Evolutionary conservation across 2,797 vertebrate species (phyloP).

Genomic region (Silurus lanzhouensis): DNA sequence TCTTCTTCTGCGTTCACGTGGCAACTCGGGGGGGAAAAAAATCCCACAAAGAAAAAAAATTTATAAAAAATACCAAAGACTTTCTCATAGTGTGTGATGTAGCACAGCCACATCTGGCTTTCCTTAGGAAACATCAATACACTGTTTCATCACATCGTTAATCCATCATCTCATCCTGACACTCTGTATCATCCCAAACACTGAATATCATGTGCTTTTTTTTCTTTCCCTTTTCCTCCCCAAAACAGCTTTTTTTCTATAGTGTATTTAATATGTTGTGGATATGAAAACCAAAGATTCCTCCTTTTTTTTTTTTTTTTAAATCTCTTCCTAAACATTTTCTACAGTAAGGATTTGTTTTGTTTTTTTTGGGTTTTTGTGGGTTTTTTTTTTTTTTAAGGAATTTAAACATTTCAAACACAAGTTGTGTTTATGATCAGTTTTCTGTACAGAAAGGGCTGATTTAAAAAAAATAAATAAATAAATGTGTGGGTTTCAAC

Average conservation of each 20-base stretch:
- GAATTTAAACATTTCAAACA: neutral
- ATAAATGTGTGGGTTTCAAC: neutral
- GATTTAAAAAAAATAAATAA: neutral
- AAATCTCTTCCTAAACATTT: neutral
- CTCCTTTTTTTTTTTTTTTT: conserved; percentile 67
- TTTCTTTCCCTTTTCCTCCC: conserved; percentile 20
- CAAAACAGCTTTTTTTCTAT: conserved; percentile 82
- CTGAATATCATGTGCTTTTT: conserved; percentile 69
- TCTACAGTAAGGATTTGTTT: neutral
- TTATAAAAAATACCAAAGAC: conserved; percentile 56
- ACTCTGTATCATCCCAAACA: neutral
- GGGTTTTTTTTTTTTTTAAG: neutral
- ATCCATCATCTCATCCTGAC: neutral
- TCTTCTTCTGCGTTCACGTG: neutral
- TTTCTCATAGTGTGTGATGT: conserved; percentile 70
- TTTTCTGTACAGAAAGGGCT: conserved; percentile 23
- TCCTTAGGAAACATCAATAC: conserved; percentile 1
- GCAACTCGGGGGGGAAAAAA: too few relatives aligned
- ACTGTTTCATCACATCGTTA: neutral
- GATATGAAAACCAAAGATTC: conserved; percentile 86
- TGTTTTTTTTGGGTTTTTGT: neutral
- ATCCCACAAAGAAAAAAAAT: neutral
- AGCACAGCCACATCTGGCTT: neutral
- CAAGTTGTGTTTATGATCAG: neutral
- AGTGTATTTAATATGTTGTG: conserved; percentile 66